Evolutionary conservation across 1,140 invertebrate species (phyloP).

Genomic region (Zaprionus inermis): DNA sequence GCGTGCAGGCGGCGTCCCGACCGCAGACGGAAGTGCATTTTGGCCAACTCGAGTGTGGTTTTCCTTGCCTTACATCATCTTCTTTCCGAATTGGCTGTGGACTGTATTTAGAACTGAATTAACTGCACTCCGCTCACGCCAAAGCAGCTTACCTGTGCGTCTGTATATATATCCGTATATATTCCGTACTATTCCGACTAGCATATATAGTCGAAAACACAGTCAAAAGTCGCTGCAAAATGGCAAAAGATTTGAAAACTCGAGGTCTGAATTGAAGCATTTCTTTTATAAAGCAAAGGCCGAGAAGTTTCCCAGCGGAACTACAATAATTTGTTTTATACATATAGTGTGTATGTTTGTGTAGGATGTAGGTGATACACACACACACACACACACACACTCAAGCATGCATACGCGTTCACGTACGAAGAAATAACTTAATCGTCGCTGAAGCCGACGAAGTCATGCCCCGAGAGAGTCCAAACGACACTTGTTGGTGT

Average conservation of each 20-base stretch:
- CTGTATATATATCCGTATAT: not conserved
- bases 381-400: not conserved
- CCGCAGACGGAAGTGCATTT: constrained; percentile 72
- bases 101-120: not conserved
- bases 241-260: not conserved
- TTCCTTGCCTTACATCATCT: not conserved
- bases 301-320: not conserved
- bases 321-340: not conserved
- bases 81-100: not conserved
- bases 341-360: not conserved
- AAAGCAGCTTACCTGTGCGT: not conserved
- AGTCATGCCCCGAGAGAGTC: constrained; percentile 6
- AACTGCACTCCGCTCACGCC: rapidly evolving
- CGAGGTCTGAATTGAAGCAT: not conserved
- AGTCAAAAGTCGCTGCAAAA: no score
- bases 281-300: not conserved
- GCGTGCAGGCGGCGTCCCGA: constrained; percentile 73
- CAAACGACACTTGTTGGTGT: constrained; percentile 73
- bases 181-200: no score
- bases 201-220: not conserved
- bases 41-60: constrained; percentile 15
- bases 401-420: no score
- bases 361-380: no score
- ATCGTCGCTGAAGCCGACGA: not conserved
- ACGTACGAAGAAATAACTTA: not conserved